These are phyloP conservation scores for Maniola hyperantus DNA, from an alignment of 2,888 invertebrate species.

Conservation along the genomic window DNA sequence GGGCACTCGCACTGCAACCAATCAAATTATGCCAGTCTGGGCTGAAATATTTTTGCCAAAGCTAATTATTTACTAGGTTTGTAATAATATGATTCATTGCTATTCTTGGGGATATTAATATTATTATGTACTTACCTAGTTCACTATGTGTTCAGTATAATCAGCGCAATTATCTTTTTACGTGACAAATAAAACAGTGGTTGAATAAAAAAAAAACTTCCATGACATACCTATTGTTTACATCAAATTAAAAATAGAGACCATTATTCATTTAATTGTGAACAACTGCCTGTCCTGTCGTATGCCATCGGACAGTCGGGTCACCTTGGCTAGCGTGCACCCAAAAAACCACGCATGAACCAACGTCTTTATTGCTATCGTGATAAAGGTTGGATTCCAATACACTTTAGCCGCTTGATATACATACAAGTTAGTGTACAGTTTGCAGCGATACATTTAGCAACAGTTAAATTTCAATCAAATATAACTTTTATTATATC, in stretches of 20 bases:
- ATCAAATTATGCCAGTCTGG: too few relatives aligned
- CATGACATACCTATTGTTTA: constrained; percentile 5
- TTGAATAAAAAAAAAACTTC: neutral
- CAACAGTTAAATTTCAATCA: neutral
- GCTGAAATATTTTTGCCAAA: too few relatives aligned
- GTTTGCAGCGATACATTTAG: neutral
- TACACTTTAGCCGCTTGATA: neutral
- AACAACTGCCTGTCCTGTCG: constrained; percentile 23
- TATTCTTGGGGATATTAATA: too few relatives aligned
- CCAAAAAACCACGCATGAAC: neutral
- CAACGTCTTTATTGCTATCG: neutral
- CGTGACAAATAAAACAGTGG: too few relatives aligned
- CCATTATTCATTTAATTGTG: constrained; percentile 28
- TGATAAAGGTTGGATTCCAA: neutral
- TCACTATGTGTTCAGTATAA: too few relatives aligned
- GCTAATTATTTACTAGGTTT: too few relatives aligned
- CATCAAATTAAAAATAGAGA: constrained; percentile 17
- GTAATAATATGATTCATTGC: too few relatives aligned
- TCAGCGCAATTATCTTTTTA: too few relatives aligned
- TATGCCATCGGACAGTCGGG: constrained; percentile 26
- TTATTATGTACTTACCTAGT: too few relatives aligned
- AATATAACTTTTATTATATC: neutral
- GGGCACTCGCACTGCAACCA: too few relatives aligned
- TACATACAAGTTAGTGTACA: neutral
- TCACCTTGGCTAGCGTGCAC: constrained; percentile 27